Base-by-base conservation (phyloP, 64 coral and sea anemone species). In the Porites lutea region DNA sequence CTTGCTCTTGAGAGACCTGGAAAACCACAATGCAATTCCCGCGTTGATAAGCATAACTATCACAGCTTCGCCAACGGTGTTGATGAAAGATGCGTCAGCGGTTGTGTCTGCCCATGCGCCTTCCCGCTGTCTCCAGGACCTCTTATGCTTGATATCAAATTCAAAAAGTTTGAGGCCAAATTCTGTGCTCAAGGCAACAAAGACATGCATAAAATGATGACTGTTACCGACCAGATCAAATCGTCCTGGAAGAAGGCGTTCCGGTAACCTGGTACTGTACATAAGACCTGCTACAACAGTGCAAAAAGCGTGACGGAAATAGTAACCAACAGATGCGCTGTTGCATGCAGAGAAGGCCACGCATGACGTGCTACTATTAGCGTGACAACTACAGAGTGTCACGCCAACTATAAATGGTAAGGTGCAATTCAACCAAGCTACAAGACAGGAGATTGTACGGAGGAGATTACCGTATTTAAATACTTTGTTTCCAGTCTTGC, bases 191-290 rank as follows among this genome's bases (percentile, higher is more conserved):
- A 84, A 10, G 8, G 81, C 81, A 68, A 84, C 16, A 22, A 76
- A 78, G 13, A 93, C n/a, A 75, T 93, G 91, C 0, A 93, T 61
- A 70, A 93, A 93, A 50, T 93, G 91, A 13, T 93, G 91, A 15
- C 91, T 93, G 72, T 93, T 74, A 3, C 91, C 91, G 37, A 93
- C 23, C 20, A 77, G 62, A 79, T 93, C 91, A 79, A 93, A 93
- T 37, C 74, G 62, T 22, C 91, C 91, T 18, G 91, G 82, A 64
- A 64, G 52, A 27, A 60, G 85, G 4, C 91, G 82, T 48, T 93
- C 91, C 5, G 91, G 91, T 23, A 93, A 8, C 71, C 75, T 48
- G 48, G 44, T 77, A 51, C 72, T 85, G 68, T 93, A 82, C 75
- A 85, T 79, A 8, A 87, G 45, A 0, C 72, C 91, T 16, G 91